Conservation (phyloP, 1,140 invertebrate species). For the Drosophila sulfurigaster region DNA sequence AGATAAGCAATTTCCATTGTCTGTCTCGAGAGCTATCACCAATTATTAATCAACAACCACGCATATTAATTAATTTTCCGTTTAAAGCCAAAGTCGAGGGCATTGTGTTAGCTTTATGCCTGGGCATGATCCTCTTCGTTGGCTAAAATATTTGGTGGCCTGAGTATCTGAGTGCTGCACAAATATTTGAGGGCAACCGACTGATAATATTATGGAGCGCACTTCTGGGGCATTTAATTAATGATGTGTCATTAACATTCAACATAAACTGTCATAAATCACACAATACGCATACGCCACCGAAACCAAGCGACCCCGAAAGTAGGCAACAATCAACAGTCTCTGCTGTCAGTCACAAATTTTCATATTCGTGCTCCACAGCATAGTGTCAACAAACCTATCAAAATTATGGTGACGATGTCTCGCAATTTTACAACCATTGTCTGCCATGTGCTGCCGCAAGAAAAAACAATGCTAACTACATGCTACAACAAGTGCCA, state of each 20-base stretch:
- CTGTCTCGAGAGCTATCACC: conserved; percentile 16
- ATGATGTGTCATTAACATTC: conserved; percentile 72
- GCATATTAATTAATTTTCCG: conserved; percentile 50
- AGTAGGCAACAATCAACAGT: conserved; percentile 49
- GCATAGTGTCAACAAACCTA: conserved; percentile 60
- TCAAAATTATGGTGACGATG: conserved; percentile 34
- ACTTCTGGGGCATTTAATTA: conserved; percentile 71
- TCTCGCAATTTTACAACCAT: conserved; percentile 30
- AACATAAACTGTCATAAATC: conserved; percentile 68
- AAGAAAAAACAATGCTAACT: conserved; percentile 32
- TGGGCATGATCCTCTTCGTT: neutral
- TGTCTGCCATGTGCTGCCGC: conserved; percentile 32
- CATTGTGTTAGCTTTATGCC: conserved; percentile 13
- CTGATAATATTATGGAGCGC: conserved; percentile 58
- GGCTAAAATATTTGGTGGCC: conserved; percentile 19
- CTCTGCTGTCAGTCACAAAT: conserved; percentile 42
- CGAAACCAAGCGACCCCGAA: conserved; percentile 6
- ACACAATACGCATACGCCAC: conserved; percentile 27
- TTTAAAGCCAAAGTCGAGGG: neutral
- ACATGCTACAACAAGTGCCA: conserved; percentile 1
- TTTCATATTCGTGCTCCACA: neutral
- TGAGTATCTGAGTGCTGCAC: neutral
- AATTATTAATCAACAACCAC: conserved; percentile 21
- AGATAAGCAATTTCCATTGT: conserved; percentile 4
- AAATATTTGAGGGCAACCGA: conserved; percentile 21